Base-by-base conservation (phyloP, 2,797 vertebrate genomes). In the Semaprochilodus insignis region DNA sequence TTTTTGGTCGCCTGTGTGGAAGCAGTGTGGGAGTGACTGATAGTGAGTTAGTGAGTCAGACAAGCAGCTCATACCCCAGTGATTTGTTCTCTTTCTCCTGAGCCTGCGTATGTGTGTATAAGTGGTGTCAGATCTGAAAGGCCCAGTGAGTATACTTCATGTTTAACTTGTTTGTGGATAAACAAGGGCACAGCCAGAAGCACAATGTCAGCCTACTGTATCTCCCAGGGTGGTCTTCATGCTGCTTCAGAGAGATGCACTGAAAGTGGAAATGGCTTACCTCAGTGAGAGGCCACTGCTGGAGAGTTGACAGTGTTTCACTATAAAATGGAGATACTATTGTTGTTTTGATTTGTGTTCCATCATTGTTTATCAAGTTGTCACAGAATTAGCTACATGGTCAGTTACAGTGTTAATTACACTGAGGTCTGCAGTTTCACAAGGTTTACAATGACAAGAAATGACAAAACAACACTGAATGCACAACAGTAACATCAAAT, bases 1-100 rank as follows among this genome's bases (percentile, higher is more conserved):
- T 87, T 84, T 31, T 81, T 78, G 31, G 70, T 73, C 52, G 55
- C 34, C 77, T 75, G 74, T 51, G 80, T 82, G 40, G 80, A 78
- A 84, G 77, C 59, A 54, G 85, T 80, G 85, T 86, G 80, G 82
- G 82, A 82, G 75, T 81, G 80, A 82, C 80, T 82, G 83, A 83
- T 79, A 80, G 71, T 78, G 69, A 83, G 77, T 73, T 78, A 84
- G 74, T 84, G 84, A 86, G 74, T 82, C 81, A 85, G 74, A 40
- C 79, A 62, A 87, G 83, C 36, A 87, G 83, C 79, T 83, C 83
- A 85, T 81, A 81, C 52, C 66, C 21, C 51, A 52, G 27, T 78
- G 54, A 75, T 76, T 78, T 51, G 65, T 55, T 57, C 74, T 52
- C 69, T 83, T 82, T 80, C 66, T 23, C 57, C 36, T 75, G 21